These are phyloP conservation scores for Drosophila athabasca DNA, from an alignment of 1,140 invertebrate species.

Conservation along the genomic window DNA sequence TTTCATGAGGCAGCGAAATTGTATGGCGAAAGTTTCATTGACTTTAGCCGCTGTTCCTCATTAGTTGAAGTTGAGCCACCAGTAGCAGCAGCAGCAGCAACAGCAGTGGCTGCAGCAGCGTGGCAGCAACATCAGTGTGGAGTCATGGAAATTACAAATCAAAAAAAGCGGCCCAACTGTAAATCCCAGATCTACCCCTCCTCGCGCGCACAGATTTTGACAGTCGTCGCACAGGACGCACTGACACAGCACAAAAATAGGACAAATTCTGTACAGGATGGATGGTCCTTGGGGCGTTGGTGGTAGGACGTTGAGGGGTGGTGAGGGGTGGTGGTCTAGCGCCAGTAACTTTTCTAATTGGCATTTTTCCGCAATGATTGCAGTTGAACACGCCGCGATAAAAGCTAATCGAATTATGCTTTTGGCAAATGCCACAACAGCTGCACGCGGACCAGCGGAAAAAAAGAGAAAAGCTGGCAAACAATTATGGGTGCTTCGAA, in stretches of 20 bases:
- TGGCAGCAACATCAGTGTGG: too few species aligned
- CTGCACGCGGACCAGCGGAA: constrained; percentile 20
- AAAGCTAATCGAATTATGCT: constrained; percentile 80
- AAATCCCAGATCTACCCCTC: constrained; percentile 5
- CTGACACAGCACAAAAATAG: constrained; percentile 33
- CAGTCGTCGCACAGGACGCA: constrained; percentile 24
- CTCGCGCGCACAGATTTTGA: constrained; percentile 10
- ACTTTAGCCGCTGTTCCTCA: constrained; percentile 52
- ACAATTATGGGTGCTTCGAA: constrained; percentile 47
- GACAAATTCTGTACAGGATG: constrained; percentile 18
- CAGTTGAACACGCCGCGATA: constrained; percentile 76
- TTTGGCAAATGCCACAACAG: constrained; percentile 64
- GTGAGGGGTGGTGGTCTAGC: neutral
- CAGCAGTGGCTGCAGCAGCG: too few species aligned
- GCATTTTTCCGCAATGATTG: constrained; percentile 78
- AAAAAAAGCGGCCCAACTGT: constrained; percentile 36
- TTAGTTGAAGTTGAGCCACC: constrained; percentile 53
- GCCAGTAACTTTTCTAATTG: constrained; percentile 71
- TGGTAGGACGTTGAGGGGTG: too few species aligned
- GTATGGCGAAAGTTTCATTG: constrained; percentile 58
- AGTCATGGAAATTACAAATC: constrained; percentile 26
- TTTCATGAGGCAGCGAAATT: constrained; percentile 15
- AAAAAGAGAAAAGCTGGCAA: constrained; percentile 54
- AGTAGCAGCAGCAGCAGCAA: constrained; percentile 14
- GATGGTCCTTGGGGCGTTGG: constrained; percentile 2